phyloP scores from a whole-genome alignment of 1,140 invertebrate species.

The Octopus sinensis region DNA sequence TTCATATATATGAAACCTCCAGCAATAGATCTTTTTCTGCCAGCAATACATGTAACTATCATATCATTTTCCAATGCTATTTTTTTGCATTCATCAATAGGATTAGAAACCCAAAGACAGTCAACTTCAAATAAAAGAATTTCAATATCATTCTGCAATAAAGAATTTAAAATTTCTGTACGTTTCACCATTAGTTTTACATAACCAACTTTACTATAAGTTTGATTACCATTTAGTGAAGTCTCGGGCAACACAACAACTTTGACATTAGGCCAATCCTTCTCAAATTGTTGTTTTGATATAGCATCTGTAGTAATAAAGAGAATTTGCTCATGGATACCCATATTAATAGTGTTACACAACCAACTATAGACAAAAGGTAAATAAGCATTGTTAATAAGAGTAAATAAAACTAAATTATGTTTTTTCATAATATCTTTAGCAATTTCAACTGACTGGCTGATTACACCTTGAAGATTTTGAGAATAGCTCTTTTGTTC shows the following conservation, averaged over 20 bases:
- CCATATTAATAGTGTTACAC: conserved; percentile 41
- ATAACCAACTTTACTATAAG: conserved; percentile 41
- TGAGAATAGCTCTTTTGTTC: too few relatives aligned
- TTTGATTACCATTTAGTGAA: conserved; percentile 29
- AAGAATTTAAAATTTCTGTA: conserved; percentile 29
- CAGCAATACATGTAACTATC: conserved; percentile 31
- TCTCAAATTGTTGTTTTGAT: too few relatives aligned
- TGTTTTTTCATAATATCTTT: conserved; percentile 6
- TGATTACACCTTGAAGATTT: neutral
- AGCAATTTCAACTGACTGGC: neutral
- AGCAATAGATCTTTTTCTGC: conserved; percentile 27
- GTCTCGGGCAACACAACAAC: conserved; percentile 27
- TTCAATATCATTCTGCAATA: conserved; percentile 31
- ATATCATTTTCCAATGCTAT: conserved; percentile 27
- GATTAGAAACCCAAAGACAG: conserved; percentile 41
- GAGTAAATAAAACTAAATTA: conserved; percentile 31
- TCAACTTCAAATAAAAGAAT: conserved; percentile 47
- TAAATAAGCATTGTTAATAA: conserved; percentile 43
- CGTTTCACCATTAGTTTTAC: conserved; percentile 38
- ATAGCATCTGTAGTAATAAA: too few relatives aligned
- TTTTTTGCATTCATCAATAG: conserved; percentile 27
- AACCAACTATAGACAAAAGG: conserved; percentile 43
- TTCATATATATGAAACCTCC: conserved; percentile 38
- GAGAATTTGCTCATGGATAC: too few relatives aligned
- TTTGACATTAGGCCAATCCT: conserved; percentile 35